A percentile compares a stretch with the other conserved stretches of the same genome.
phyloP scores from a whole-genome alignment of 2,797 vertebrate species.

The Gymnothorax reevesii region DNA sequence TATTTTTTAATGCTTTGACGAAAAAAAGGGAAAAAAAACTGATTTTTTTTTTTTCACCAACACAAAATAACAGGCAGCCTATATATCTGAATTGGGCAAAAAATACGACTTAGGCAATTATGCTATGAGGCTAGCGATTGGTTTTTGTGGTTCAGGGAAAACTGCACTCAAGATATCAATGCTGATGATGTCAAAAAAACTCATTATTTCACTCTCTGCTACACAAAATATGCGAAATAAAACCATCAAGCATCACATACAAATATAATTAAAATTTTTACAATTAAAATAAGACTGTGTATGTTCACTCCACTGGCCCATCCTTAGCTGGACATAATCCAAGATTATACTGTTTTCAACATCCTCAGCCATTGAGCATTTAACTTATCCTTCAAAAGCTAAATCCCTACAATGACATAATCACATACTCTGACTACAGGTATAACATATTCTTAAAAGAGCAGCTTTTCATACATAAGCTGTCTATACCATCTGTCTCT shows the following conservation, averaged over 20 bases:
- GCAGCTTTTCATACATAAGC: slow-evolving; percentile 1
- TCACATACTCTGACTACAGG: background rate
- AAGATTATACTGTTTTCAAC: background rate
- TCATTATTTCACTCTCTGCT: background rate
- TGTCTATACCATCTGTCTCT: slow-evolving; percentile 8
- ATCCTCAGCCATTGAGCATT: background rate
- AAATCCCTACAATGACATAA: background rate
- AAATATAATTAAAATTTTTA: background rate
- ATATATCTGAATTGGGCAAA: too few species aligned
- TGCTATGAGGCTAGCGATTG: too few species aligned
- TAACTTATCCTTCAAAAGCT: background rate
- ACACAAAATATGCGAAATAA: background rate
- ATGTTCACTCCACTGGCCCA: background rate
- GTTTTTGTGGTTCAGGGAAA: background rate
- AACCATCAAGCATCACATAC: background rate
- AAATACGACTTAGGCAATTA: too few species aligned
- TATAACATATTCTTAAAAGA: background rate
- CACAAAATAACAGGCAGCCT: too few species aligned
- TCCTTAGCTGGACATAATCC: background rate
- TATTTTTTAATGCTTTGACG: too few species aligned
- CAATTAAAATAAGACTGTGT: background rate
- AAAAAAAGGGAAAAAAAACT: too few species aligned
- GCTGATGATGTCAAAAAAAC: background rate
- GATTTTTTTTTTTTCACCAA: too few species aligned
- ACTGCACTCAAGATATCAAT: background rate